Conservation (phyloP, 2,888 invertebrate genomes). For the Brenthis ino region DNA sequence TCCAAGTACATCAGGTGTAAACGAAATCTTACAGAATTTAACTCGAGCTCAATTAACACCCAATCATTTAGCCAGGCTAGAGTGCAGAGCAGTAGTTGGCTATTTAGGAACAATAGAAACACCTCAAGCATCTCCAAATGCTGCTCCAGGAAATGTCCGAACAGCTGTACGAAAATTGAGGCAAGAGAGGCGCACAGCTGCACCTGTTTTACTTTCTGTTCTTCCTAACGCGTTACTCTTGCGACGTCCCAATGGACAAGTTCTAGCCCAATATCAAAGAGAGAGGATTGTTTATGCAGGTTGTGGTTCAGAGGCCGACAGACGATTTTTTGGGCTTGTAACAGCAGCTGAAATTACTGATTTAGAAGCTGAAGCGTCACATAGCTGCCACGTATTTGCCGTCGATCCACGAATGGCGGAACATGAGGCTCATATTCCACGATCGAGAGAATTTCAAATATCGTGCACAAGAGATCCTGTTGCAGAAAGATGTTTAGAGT, state of each 20-base stretch:
- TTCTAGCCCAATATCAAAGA: constrained; percentile 93
- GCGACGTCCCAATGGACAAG: constrained; percentile 89
- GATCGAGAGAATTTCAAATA: constrained; percentile 92
- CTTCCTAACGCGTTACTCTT: constrained; percentile 90
- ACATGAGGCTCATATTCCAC: constrained; percentile 90
- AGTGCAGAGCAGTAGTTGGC: constrained; percentile 93
- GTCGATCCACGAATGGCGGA: constrained; percentile 93
- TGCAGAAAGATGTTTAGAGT: constrained; percentile 91
- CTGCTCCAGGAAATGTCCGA: constrained; percentile 89
- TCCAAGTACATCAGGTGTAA: constrained; percentile 71
- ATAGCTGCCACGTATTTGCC: constrained; percentile 97
- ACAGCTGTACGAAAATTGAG: constrained; percentile 94
- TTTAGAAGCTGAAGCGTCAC: constrained; percentile 79
- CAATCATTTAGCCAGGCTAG: constrained; percentile 80
- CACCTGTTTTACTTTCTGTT: constrained; percentile 92
- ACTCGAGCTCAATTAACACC: constrained; percentile 67
- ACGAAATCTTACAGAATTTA: constrained; percentile 70
- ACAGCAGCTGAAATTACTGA: constrained; percentile 88
- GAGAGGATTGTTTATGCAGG: constrained; percentile 94
- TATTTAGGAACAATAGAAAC: constrained; percentile 98
- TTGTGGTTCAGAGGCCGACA: constrained; percentile 94
- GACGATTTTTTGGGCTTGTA: constrained; percentile 95
- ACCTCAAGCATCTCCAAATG: constrained; percentile 90
- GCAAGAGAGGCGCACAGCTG: constrained; percentile 93
- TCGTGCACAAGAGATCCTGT: constrained; percentile 91